Conservation (phyloP, 2,797 vertebrate species). For the Xenopus petersii region DNA sequence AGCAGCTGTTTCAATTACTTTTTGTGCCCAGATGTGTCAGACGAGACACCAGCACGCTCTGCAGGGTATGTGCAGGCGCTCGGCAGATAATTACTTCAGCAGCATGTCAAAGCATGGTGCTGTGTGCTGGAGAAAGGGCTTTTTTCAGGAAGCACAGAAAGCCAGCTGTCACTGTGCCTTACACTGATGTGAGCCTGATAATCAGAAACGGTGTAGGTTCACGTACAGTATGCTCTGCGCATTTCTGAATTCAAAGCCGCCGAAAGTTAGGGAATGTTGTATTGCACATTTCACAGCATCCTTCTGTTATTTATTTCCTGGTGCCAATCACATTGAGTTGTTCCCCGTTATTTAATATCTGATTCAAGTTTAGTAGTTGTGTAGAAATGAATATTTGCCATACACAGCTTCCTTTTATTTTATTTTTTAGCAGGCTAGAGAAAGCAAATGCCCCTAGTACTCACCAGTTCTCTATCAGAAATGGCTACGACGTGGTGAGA, state of each 20-base stretch:
- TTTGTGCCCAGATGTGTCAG: slow-evolving; percentile 99
- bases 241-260: slow-evolving; percentile 9
- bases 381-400: not conserved
- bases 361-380: no score
- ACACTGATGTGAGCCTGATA: slow-evolving; percentile 74
- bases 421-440: no score
- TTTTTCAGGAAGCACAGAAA: slow-evolving; percentile 82
- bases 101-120: slow-evolving; percentile 81
- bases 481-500: no score
- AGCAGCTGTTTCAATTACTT: slow-evolving; percentile 99
- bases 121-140: slow-evolving; percentile 81
- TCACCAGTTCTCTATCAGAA: no score
- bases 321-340: not conserved
- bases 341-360: no score
- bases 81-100: slow-evolving; percentile 99
- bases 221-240: not conserved
- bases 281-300: not conserved
- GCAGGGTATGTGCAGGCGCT: slow-evolving; percentile 88
- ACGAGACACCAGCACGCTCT: slow-evolving; percentile 89
- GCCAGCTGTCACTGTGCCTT: slow-evolving; percentile 89
- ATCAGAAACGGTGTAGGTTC: slow-evolving; percentile 59
- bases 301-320: slow-evolving; percentile 1
- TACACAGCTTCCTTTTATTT: no score
- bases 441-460: no score
- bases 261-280: not conserved